Evolutionary conservation across 64 coral and sea anemone genomes (phyloP).

Genomic region (Hydrozoanthus tunicans): DNA sequence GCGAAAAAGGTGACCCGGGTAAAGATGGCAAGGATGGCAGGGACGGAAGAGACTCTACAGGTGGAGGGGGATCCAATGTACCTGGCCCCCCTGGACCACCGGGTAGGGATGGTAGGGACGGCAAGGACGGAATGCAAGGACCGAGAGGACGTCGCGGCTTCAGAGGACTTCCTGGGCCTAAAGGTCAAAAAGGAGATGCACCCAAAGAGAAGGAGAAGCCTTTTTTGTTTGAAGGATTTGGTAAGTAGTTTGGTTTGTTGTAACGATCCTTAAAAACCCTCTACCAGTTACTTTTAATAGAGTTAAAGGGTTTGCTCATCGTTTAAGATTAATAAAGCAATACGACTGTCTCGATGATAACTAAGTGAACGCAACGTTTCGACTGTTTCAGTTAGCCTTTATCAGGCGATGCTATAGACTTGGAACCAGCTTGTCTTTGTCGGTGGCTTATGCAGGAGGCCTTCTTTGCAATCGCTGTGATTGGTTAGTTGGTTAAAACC

Average conservation of each 20-base stretch:
- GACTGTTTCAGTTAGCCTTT: too few species aligned
- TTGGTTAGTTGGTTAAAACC: too few species aligned
- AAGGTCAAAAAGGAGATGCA: slow-evolving; percentile 3
- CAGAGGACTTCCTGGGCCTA: background rate
- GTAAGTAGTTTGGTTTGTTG: background rate
- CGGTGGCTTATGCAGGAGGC: too few species aligned
- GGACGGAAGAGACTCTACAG: background rate
- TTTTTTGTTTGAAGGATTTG: slow-evolving; percentile 38
- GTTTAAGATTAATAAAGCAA: too few species aligned
- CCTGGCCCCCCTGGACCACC: slow-evolving; percentile 17
- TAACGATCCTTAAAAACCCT: background rate
- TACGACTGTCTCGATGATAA: too few species aligned
- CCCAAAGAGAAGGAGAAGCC: slow-evolving; percentile 24
- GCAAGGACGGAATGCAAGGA: slow-evolving; percentile 9
- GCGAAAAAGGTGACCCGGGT: slow-evolving; percentile 23
- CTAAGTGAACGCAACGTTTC: too few species aligned
- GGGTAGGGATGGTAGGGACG: slow-evolving; percentile 24
- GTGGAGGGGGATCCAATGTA: background rate
- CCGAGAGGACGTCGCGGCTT: background rate
- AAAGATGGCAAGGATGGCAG: slow-evolving; percentile 18
- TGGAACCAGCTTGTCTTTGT: too few species aligned
- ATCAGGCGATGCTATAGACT: too few species aligned
- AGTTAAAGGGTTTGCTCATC: too few species aligned
- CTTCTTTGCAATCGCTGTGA: too few species aligned
- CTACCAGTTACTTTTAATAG: background rate